Conservation (phyloP, 2,888 invertebrate species). For the Notocelia uddmanniana region DNA sequence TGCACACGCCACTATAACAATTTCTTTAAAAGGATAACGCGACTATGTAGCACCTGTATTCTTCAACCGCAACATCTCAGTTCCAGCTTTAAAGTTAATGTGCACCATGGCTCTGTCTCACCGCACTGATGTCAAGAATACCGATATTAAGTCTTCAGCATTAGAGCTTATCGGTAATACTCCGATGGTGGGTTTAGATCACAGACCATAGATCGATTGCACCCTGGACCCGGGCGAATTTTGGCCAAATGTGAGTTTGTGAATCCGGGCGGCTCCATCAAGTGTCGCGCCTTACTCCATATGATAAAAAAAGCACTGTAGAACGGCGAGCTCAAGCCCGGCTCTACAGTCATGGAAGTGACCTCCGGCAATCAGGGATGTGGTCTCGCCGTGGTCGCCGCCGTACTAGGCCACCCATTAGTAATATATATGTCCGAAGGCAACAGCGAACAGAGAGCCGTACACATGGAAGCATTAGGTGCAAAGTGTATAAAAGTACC, state of each 20-base stretch:
- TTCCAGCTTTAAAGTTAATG: constrained; percentile 47
- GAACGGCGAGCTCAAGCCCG: constrained; percentile 69
- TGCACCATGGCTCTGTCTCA: constrained; percentile 56
- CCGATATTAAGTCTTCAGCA: constrained; percentile 76
- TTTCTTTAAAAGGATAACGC: constrained; percentile 30
- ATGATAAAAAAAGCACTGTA: constrained; percentile 71
- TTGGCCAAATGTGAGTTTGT: constrained; percentile 81
- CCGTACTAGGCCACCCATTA: constrained; percentile 74
- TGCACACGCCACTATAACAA: constrained; percentile 12
- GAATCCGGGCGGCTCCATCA: constrained; percentile 80
- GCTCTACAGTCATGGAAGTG: constrained; percentile 71
- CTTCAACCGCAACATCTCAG: constrained; percentile 10
- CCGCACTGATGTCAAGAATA: constrained; percentile 53
- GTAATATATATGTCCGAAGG: constrained; percentile 79
- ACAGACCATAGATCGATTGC: no score
- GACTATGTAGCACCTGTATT: constrained; percentile 17
- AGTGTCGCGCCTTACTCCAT: constrained; percentile 74
- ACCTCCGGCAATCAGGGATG: constrained; percentile 81
- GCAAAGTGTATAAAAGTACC: constrained; percentile 75
- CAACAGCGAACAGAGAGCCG: constrained; percentile 76
- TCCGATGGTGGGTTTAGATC: constrained; percentile 78
- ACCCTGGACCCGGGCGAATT: constrained; percentile 76
- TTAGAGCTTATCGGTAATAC: constrained; percentile 79
- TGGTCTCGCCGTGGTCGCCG: constrained; percentile 78
- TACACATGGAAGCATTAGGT: constrained; percentile 81